phyloP scores from a whole-genome alignment of 2,888 invertebrate species.

The Parnassius mnemosyne region DNA sequence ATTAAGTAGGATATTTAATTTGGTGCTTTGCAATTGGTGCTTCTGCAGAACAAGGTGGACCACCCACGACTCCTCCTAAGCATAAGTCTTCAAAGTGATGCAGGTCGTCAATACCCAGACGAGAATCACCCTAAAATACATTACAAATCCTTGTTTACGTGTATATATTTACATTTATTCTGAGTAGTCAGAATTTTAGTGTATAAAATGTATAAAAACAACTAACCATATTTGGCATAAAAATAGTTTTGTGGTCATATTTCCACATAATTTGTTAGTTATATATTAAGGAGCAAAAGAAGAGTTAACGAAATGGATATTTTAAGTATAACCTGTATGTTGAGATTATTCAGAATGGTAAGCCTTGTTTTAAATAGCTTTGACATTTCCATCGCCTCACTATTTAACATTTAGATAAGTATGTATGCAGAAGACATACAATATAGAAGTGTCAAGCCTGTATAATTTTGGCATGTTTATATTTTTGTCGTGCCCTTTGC shows the following conservation, averaged over 20 bases:
- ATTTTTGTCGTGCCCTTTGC: no score
- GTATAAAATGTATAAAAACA: background rate
- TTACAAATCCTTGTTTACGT: background rate
- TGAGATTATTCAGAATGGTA: background rate
- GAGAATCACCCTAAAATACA: conserved; percentile 7
- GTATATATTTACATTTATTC: background rate
- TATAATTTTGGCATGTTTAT: no score
- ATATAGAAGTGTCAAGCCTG: no score
- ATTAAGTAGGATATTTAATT: no score
- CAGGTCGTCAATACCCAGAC: conserved; percentile 30
- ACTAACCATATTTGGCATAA: background rate
- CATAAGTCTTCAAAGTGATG: conserved; percentile 74
- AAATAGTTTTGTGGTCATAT: background rate
- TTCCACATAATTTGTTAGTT: no score
- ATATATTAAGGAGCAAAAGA: no score
- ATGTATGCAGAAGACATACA: no score
- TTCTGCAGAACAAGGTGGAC: conserved; percentile 72
- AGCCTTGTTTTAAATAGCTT: no score
- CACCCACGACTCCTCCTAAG: conserved; percentile 75
- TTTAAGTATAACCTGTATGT: background rate
- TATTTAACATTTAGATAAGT: no score
- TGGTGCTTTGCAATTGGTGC: conserved; percentile 73
- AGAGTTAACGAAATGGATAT: no score
- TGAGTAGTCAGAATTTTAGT: background rate
- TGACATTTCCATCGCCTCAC: no score